Base-by-base conservation (phyloP, 2,888 invertebrate species). In the Cheilosia scutellata region DNA sequence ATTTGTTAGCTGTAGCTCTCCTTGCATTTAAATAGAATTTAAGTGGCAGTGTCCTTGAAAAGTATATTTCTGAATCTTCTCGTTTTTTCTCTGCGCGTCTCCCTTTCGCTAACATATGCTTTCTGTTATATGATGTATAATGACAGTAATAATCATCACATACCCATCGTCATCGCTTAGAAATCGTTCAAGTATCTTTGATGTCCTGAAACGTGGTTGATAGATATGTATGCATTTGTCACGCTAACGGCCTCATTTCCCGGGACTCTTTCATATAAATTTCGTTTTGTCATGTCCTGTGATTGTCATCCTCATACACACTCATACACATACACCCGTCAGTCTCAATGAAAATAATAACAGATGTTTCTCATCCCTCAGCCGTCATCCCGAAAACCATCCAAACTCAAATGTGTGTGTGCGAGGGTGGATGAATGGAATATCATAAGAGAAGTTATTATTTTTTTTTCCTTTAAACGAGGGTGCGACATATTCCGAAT, bases 221-320 rank as follows among this genome's bases (percentile, higher is more conserved):
- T 20, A 16, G 47, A 44, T 20, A 16, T 20, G 53, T 16, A 5
- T 49, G 33, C 60, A 62, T 77, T 62, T 77, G 51, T 70, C 27
- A 70, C 44, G 40, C 51, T 60, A 7, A 40, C 20, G 27, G 31
- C 27, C 13, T 37, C 40, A 42, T 75, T 37, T 37, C 20, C 20
- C 29, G 6, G 13, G n/a, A n/a, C 7, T 49, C 16, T 47, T 68
- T 75, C 11, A 31, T 53, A 63, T 7, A 76, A 58, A 57, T 63
- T 75, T 58, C 60, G 62, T 82, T 77, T 27, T 76, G 76, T 82
- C 76, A 76, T 82, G 62, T 82, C 63, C 65, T 77, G 40, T 51
- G 63, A 77, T 68, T 80, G 76, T 70, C 71, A 60, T 25, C 20
- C 9, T 0, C 29, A 40, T 25, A 27, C 51, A 25, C 53, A 47